A percentile compares a stretch with the other conserved stretches of the same genome.
phyloP scores from a whole-genome alignment of 2,113 vertebrate species.

The Cnemophilus loriae region DNA sequence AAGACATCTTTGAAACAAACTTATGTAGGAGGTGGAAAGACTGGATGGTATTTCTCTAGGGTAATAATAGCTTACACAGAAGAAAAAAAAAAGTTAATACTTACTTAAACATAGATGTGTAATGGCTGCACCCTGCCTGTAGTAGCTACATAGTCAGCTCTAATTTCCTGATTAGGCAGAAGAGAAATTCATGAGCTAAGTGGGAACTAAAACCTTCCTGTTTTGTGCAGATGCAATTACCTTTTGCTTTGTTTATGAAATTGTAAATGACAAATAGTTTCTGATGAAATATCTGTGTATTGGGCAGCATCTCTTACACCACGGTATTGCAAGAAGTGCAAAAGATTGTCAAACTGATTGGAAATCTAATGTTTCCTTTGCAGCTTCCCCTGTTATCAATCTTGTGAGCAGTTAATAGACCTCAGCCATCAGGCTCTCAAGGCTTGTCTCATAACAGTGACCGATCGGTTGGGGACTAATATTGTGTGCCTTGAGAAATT shows the following conservation, averaged over 20 bases:
- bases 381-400: constrained; percentile 42
- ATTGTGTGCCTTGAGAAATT: constrained; percentile 49
- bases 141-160: neutral
- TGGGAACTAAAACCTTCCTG: neutral
- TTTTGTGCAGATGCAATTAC: neutral
- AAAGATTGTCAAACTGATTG: constrained; percentile 8
- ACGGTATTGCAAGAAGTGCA: neutral
- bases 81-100: neutral
- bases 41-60: neutral
- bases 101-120: neutral
- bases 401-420: constrained; percentile 59
- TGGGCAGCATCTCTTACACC: neutral
- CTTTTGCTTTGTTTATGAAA: neutral
- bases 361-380: constrained; percentile 36
- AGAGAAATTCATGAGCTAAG: neutral
- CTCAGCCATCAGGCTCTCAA: constrained; percentile 52
- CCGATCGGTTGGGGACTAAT: constrained; percentile 36
- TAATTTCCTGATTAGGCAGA: neutral
- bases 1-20: neutral
- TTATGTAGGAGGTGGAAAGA: neutral
- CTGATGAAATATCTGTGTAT: neutral
- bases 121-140: neutral
- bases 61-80: neutral
- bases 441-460: constrained; percentile 59
- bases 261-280: neutral